These are phyloP conservation scores for Oikopleura dioica DNA, from an alignment of 23 tunicate genomes.

Conservation along the genomic window DNA sequence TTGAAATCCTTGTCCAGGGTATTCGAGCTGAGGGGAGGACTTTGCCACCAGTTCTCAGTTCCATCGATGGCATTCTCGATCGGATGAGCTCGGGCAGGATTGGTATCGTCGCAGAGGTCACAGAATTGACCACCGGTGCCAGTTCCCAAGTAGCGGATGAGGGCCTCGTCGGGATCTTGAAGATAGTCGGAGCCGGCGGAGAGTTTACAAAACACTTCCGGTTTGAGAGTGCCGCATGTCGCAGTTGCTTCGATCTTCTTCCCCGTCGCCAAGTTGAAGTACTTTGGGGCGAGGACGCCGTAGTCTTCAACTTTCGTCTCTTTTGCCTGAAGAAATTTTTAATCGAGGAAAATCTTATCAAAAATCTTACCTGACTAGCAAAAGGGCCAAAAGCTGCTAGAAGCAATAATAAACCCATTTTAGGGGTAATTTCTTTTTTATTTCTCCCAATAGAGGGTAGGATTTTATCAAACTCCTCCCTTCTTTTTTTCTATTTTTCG, in stretches of 20 bases:
- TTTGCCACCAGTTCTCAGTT: constrained; percentile 98
- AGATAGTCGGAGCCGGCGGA: constrained; percentile 75
- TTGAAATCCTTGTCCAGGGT: constrained; percentile 26
- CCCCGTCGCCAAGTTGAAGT: constrained; percentile 21
- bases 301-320: neutral
- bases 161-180: constrained; percentile 25
- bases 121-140: constrained; percentile 47
- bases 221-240: constrained; percentile 48
- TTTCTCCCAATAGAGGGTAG: too few relatives aligned
- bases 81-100: constrained; percentile 41
- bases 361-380: too few relatives aligned
- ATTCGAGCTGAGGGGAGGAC: constrained; percentile 70
- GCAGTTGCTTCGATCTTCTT: constrained; percentile 59
- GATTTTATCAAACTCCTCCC: too few relatives aligned
- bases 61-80: constrained; percentile 88
- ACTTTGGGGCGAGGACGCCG: constrained; percentile 4
- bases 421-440: too few relatives aligned
- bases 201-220: constrained; percentile 71
- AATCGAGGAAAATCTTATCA: too few relatives aligned
- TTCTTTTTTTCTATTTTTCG: too few relatives aligned
- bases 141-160: constrained; percentile 16
- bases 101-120: constrained; percentile 37
- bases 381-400: too few relatives aligned
- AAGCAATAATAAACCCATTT: too few relatives aligned
- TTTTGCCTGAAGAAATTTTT: neutral